Percentiles rank a stretch among this genome's conserved stretches.
These are phyloP conservation scores for Psittacula echo DNA, from an alignment of 2,797 vertebrate genomes.

Conservation along the genomic window DNA sequence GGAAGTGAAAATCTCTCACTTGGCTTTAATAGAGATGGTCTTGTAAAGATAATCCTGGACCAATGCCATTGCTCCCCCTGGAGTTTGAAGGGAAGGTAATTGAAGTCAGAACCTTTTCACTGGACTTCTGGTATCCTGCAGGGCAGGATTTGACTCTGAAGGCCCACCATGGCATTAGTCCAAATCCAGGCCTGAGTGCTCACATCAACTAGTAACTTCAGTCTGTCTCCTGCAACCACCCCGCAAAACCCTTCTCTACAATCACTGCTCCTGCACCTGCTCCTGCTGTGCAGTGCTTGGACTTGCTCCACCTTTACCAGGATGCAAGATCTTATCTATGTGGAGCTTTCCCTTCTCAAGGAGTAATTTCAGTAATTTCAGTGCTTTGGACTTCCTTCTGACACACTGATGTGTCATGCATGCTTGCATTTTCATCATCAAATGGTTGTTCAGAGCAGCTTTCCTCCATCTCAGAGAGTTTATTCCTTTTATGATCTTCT, in stretches of 20 bases:
- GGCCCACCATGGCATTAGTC: background rate
- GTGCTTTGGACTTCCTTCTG: background rate
- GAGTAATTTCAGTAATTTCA: background rate
- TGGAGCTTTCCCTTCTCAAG: background rate
- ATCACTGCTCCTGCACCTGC: too few relatives aligned
- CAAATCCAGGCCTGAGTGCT: background rate
- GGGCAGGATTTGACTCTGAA: background rate
- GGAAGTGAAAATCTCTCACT: slow-evolving; percentile 27
- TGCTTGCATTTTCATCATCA: background rate
- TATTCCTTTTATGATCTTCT: background rate
- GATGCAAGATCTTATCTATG: background rate
- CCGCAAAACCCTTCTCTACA: background rate
- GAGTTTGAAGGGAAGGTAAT: background rate
- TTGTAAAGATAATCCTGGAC: background rate
- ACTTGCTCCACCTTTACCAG: background rate
- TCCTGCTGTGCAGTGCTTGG: background rate
- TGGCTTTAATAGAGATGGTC: background rate
- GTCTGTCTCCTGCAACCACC: too few relatives aligned
- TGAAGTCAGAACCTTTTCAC: background rate
- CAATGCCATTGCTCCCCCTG: background rate
- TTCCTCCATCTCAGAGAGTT: background rate
- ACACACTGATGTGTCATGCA: background rate
- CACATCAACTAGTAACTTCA: background rate
- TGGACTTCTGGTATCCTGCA: background rate
- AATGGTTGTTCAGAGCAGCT: background rate